These are phyloP conservation scores for Catharus minimus DNA, from an alignment of 2,113 vertebrate genomes.

Conservation along the genomic window DNA sequence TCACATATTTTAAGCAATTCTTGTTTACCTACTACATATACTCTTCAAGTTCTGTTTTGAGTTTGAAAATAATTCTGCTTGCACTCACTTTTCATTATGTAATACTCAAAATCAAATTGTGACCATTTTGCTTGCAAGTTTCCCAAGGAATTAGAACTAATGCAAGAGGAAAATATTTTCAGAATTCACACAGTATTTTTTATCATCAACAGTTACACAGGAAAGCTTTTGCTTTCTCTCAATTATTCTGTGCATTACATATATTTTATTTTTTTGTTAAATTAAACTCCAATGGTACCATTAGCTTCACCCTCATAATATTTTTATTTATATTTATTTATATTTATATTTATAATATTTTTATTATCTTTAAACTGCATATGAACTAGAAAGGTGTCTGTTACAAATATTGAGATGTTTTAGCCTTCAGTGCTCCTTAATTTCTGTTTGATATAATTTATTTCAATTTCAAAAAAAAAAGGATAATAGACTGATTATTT, in stretches of 20 bases:
- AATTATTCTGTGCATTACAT: neutral
- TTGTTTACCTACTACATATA: neutral
- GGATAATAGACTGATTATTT: neutral
- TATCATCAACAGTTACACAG: neutral
- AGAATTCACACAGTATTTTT: neutral
- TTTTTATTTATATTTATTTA: too few relatives aligned
- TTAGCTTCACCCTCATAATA: neutral
- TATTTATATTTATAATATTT: neutral
- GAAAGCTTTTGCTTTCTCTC: neutral
- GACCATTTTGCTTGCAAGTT: neutral
- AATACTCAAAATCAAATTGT: neutral
- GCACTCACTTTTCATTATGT: neutral
- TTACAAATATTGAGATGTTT: neutral
- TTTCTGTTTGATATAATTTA: neutral
- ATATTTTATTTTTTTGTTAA: neutral
- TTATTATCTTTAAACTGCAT: neutral
- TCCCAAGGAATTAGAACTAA: neutral
- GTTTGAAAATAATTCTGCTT: neutral
- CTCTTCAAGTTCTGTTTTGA: neutral
- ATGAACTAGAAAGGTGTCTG: neutral
- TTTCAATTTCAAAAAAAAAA: neutral
- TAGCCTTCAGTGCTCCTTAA: neutral
- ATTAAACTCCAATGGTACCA: neutral
- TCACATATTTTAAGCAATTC: neutral
- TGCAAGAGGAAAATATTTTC: neutral